These are phyloP conservation scores for Euzetes globulus DNA, from an alignment of 2,888 invertebrate genomes.

Conservation along the genomic window DNA sequence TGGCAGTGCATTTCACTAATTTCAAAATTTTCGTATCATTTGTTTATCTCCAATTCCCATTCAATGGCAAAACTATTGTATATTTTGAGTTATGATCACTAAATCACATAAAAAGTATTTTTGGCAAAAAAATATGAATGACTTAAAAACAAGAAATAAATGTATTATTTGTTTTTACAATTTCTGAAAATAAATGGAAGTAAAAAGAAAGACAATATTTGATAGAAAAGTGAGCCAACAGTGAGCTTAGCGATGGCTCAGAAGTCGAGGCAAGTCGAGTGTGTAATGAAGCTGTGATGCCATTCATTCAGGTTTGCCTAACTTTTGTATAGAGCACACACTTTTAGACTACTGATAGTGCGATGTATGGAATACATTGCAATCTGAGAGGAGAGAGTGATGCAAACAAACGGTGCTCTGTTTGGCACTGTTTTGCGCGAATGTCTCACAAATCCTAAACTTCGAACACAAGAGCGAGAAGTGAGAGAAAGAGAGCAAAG, in stretches of 20 bases:
- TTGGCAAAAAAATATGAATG: not conserved
- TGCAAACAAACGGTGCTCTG: constrained; percentile 18
- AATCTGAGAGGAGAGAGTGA: not conserved
- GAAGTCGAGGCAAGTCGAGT: constrained; percentile 25
- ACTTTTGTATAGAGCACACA: not conserved
- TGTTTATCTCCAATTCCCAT: constrained; percentile 5
- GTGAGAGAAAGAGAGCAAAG: not conserved
- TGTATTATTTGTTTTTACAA: not conserved
- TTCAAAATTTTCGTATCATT: constrained; percentile 6
- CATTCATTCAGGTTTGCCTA: constrained; percentile 18
- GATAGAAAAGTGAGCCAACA: not conserved
- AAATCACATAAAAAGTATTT: not conserved
- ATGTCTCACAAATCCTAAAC: constrained; percentile 26
- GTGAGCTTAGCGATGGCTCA: not conserved
- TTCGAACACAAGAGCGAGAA: no score
- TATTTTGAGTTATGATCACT: constrained; percentile 1
- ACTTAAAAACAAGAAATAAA: constrained; percentile 1
- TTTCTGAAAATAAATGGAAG: not conserved
- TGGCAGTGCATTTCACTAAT: constrained; percentile 11
- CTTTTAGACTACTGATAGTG: constrained; percentile 3
- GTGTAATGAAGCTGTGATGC: constrained; percentile 27
- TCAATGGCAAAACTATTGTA: not conserved
- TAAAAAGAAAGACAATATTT: constrained; percentile 1
- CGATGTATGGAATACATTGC: not conserved
- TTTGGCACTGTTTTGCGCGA: constrained; percentile 16